Conservation (phyloP, 1,140 invertebrate genomes). For the Drosophila orosa region DNA sequence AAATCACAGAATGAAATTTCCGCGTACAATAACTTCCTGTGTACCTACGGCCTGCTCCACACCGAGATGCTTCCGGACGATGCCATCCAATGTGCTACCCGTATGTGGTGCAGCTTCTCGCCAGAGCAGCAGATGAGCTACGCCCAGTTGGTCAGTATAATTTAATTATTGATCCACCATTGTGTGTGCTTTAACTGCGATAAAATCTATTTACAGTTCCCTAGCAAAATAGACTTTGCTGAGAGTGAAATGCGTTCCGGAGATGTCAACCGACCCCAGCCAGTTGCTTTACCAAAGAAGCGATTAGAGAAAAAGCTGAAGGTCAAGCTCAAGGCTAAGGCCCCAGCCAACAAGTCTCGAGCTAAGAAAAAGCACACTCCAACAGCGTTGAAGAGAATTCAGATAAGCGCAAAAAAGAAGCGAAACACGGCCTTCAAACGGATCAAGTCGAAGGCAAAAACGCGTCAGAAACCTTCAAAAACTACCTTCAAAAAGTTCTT, state of each 20-base stretch:
- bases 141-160: constrained; percentile 4
- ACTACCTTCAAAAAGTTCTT: background rate
- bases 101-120: background rate
- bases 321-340: background rate
- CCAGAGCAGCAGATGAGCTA: background rate
- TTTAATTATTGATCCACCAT: background rate
- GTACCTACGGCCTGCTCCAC: background rate
- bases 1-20: background rate
- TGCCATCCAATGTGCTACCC: background rate
- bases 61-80: background rate
- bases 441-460: background rate
- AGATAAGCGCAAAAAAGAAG: background rate
- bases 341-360: background rate
- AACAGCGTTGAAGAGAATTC: background rate
- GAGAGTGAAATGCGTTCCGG: too few relatives aligned
- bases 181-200: too few relatives aligned
- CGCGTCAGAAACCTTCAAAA: background rate
- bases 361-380: background rate
- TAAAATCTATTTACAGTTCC: background rate
- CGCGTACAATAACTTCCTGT: constrained; percentile 10
- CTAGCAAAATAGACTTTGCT: background rate
- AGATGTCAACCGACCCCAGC: background rate
- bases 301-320: background rate
- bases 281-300: too few relatives aligned
- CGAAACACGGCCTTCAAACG: too few relatives aligned